phyloP scores from a whole-genome alignment of 2,113 vertebrate genomes.

The Campylomormyrus numenius region DNA sequence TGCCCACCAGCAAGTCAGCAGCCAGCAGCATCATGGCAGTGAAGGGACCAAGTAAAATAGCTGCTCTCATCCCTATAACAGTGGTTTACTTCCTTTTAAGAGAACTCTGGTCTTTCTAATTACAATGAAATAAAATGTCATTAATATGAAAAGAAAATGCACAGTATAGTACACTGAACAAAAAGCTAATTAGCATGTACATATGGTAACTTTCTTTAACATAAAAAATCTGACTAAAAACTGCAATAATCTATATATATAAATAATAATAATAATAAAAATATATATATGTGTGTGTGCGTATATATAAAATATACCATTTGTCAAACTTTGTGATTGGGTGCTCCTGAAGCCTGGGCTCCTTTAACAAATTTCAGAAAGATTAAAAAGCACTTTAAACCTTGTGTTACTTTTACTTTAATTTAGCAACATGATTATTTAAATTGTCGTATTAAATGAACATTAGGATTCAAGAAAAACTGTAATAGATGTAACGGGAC shows the following conservation, averaged over 20 bases:
- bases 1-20: not conserved
- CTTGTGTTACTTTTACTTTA: not conserved
- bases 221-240: not conserved
- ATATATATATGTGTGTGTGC: too few species aligned
- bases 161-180: not conserved
- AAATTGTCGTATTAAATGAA: not conserved
- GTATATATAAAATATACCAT: not conserved
- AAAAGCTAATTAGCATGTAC: not conserved
- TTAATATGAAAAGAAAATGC: not conserved
- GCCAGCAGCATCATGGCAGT: not conserved
- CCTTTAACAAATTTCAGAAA: not conserved
- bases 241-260: too few species aligned
- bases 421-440: not conserved
- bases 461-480: not conserved
- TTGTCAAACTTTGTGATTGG: not conserved
- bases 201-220: not conserved
- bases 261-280: too few species aligned
- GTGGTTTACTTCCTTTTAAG: slow-evolving; percentile 3
- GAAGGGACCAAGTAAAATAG: slow-evolving; percentile 13
- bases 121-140: not conserved
- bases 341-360: not conserved
- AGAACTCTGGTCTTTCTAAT: not conserved
- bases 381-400: not conserved
- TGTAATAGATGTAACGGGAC: not conserved
- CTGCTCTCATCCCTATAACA: slow-evolving; percentile 13